Conservation (phyloP, 1,140 invertebrate species). For the Stegodyphus dumicola region DNA sequence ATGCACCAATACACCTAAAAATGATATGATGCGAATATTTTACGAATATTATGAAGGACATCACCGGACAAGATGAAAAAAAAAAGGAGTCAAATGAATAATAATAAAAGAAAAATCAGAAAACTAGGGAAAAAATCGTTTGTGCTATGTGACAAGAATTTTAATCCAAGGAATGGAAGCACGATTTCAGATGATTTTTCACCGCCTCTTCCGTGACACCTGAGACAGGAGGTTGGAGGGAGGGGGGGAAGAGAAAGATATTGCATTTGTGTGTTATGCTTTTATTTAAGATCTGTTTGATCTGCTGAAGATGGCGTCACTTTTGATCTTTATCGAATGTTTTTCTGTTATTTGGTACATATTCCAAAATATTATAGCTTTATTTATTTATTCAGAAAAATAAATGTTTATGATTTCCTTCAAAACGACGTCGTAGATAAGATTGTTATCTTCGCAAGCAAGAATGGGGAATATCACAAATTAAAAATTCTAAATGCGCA, state of each 20-base stretch:
- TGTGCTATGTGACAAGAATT: slow-evolving; percentile 29
- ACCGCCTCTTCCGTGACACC: slow-evolving; percentile 10
- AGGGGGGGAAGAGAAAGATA: too few relatives aligned
- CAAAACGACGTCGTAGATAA: too few relatives aligned
- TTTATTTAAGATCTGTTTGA: slow-evolving; percentile 10
- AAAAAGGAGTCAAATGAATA: too few relatives aligned
- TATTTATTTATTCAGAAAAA: not conserved
- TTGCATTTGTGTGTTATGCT: not conserved
- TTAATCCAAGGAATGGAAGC: slow-evolving; percentile 15
- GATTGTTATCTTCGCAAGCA: too few relatives aligned
- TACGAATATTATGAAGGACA: too few relatives aligned
- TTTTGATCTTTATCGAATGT: not conserved
- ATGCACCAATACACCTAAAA: too few relatives aligned
- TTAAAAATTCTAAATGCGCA: too few relatives aligned
- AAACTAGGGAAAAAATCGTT: not conserved
- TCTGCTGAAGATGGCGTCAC: not conserved
- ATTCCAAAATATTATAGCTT: not conserved
- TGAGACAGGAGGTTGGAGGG: not conserved
- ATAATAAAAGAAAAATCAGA: too few relatives aligned
- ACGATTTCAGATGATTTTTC: slow-evolving; percentile 28
- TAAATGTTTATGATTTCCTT: too few relatives aligned
- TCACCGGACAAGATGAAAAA: too few relatives aligned
- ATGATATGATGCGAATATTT: too few relatives aligned
- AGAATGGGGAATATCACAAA: too few relatives aligned
- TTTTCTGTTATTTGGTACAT: not conserved